Percentiles rank a stretch among this genome's conserved stretches.
These are phyloP conservation scores for Characodon lateralis DNA, from an alignment of 2,797 vertebrate species.

Conservation along the genomic window DNA sequence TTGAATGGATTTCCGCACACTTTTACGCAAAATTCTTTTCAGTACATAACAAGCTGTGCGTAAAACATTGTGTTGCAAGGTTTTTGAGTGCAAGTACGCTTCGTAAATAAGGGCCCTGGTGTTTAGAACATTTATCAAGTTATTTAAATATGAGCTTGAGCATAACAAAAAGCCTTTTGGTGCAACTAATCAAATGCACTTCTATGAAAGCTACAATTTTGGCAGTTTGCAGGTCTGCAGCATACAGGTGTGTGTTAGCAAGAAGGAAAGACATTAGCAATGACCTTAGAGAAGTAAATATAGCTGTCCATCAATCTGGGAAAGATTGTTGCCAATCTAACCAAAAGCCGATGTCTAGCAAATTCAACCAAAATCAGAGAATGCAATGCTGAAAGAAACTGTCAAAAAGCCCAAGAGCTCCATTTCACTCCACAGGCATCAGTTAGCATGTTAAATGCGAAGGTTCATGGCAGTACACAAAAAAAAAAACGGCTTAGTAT, in stretches of 20 bases:
- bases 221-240: too few species aligned
- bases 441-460: too few species aligned
- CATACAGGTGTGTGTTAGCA: background rate
- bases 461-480: too few species aligned
- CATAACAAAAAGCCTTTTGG: background rate
- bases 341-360: background rate
- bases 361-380: background rate
- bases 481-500: too few species aligned
- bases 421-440: background rate
- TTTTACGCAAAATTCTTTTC: too few species aligned
- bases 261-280: background rate
- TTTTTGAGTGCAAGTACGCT: too few species aligned
- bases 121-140: background rate
- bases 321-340: background rate
- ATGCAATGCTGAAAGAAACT: background rate
- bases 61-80: too few species aligned
- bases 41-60: too few species aligned
- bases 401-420: background rate
- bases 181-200: background rate
- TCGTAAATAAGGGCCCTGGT: too few species aligned
- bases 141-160: background rate
- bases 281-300: background rate
- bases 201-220: too few species aligned
- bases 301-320: background rate
- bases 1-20: too few species aligned